Percentiles rank a stretch among this genome's conserved stretches.
Evolutionary conservation across 2,797 vertebrate species (phyloP).

Genomic region (Schizothorax lantsangensis): DNA sequence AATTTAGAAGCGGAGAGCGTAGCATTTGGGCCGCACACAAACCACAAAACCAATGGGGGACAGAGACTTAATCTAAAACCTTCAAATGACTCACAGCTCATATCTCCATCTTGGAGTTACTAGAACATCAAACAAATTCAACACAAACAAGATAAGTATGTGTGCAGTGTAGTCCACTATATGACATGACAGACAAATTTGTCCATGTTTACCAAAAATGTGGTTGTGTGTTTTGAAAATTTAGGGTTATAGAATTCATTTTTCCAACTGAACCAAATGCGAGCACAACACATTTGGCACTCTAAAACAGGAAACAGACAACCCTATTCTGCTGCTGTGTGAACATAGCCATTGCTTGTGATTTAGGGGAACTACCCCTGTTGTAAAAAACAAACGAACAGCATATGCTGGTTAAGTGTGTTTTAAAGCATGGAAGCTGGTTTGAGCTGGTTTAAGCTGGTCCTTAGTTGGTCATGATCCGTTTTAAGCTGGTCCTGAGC

Average conservation of each 20-base stretch:
- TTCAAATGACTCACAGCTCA: not conserved
- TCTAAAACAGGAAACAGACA: not conserved
- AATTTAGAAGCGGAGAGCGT: not conserved
- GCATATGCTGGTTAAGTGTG: not conserved
- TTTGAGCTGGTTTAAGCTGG: not conserved
- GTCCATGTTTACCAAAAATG: constrained; percentile 4
- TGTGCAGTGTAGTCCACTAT: not conserved
- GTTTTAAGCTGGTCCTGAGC: too few relatives aligned
- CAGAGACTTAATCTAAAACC: not conserved
- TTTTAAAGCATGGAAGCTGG: not conserved
- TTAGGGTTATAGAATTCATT: not conserved
- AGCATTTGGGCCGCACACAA: not conserved
- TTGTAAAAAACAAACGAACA: too few relatives aligned
- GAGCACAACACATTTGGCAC: not conserved
- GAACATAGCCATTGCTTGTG: not conserved
- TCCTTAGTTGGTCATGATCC: too few relatives aligned
- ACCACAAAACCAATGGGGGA: not conserved
- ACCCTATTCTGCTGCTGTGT: not conserved
- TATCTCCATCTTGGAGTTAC: not conserved
- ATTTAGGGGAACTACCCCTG: not conserved
- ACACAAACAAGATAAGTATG: not conserved
- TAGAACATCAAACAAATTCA: not conserved
- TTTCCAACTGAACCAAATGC: not conserved
- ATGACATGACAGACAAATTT: not conserved
- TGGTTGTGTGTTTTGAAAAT: not conserved